Evolutionary conservation across 2,888 invertebrate species (phyloP), one percentile per base, ranked within the genome.

Genomic region (Tetramorium bicarinatum): DNA sequence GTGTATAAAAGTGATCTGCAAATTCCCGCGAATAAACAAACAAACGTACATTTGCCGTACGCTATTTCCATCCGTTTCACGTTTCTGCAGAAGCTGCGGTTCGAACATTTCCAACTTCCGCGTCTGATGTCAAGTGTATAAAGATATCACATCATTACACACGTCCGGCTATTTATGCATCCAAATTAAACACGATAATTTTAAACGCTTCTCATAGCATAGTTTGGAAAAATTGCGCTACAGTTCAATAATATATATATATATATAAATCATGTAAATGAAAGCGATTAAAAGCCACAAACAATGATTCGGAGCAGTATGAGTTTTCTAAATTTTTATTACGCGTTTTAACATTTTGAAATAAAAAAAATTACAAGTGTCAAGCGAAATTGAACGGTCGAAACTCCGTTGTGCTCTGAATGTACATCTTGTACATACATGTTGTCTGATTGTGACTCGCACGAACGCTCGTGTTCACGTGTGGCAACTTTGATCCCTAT

Each of bases 401-500:
- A n/a, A 62, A 59, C 15, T 47, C n/a, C n/a, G n/a, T n/a, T n/a
- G 15, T 21, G 44, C 21, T 34, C 4, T 38, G 15, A 1, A 21
- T 1, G 9, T 25, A 13, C n/a, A 62, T 3, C 47, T 15, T 38
- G 41, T 13, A 44, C n/a, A 0, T 15, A 15, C 11, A 15, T 52
- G 38, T 61, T 3, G 34, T 47, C 25, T 13, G 21, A 69, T 21
- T 54, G 41, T 6, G 29, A 59, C 41, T 71, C 47, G 59, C 59
- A n/a, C 8, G 44, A 67, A 56, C 44, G 3, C 21, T 44, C 54
- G 11, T 2, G 52, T 52, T 54, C 66, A 44, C 44, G 56, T 38
- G 47, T 21, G 15, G 18, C 69, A 69, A 79, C 79, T 69, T 79
- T 69, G 79, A 79, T 71, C 66, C 38, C 47, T 34, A 25, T 71